These are phyloP conservation scores for Hemithea aestivaria DNA, from an alignment of 2,888 invertebrate species.

Conservation along the genomic window DNA sequence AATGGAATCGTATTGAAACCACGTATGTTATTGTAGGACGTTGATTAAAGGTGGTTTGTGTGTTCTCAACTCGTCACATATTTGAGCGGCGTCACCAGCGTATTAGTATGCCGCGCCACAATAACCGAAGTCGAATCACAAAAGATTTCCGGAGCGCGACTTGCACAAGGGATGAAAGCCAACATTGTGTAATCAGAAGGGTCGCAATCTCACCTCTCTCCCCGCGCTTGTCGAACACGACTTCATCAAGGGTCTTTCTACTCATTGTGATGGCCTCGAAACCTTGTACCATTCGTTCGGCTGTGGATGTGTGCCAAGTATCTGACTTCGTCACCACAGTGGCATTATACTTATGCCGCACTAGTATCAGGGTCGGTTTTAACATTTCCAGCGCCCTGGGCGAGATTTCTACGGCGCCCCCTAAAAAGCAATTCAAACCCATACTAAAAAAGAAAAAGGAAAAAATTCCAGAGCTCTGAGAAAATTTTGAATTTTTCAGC, in stretches of 20 bases:
- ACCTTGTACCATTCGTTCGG: conserved; percentile 37
- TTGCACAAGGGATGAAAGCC: conserved; percentile 77
- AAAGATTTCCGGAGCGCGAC: conserved; percentile 78
- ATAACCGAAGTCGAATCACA: conserved; percentile 77
- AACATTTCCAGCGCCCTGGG: too few relatives aligned
- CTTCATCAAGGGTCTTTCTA: conserved; percentile 73
- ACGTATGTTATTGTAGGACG: conserved; percentile 20
- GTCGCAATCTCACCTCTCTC: conserved; percentile 74
- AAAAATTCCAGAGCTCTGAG: too few relatives aligned
- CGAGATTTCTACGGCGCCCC: too few relatives aligned
- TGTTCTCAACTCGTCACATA: conserved; percentile 53
- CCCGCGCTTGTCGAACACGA: conserved; percentile 67
- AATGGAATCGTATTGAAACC: neutral
- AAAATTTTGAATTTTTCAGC: too few relatives aligned
- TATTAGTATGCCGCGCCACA: conserved; percentile 76
- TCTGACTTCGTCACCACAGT: conserved; percentile 17
- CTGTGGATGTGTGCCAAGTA: conserved; percentile 10
- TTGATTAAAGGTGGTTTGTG: conserved; percentile 42
- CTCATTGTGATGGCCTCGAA: conserved; percentile 67
- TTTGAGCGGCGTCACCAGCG: conserved; percentile 61
- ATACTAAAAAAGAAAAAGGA: too few relatives aligned
- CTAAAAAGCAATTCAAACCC: too few relatives aligned
- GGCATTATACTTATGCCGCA: conserved; percentile 15
- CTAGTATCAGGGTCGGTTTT: too few relatives aligned
- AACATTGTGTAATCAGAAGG: conserved; percentile 79